A percentile compares a stretch with the other conserved stretches of the same genome.
phyloP scores from a whole-genome alignment of 1,140 invertebrate genomes.

The Drosophila kanapiae region DNA sequence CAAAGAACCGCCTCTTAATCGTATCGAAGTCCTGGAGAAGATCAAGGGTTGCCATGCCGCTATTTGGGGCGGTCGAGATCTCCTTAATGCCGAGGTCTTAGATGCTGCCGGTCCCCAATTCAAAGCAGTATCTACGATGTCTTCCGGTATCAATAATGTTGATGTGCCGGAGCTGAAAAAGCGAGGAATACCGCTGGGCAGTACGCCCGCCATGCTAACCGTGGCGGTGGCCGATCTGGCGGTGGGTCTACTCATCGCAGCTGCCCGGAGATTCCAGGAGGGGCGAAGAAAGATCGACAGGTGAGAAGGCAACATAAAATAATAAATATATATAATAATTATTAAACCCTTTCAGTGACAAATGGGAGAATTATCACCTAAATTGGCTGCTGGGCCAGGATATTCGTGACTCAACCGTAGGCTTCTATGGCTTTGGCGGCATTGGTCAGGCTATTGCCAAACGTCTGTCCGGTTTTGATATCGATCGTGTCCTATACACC shows the following conservation, averaged over 20 bases:
- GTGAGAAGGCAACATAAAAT: conserved; percentile 74
- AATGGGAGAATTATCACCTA: conserved; percentile 94
- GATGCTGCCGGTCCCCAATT: conserved; percentile 90
- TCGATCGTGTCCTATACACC: conserved; percentile 90
- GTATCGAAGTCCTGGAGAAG: conserved; percentile 87
- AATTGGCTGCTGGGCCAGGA: conserved; percentile 95
- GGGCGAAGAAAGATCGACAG: conserved; percentile 85
- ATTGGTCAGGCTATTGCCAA: conserved; percentile 92
- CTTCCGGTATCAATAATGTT: conserved; percentile 94
- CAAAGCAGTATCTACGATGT: conserved; percentile 95
- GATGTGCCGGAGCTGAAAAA: conserved; percentile 89
- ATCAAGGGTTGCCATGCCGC: conserved; percentile 89
- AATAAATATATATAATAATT: background rate
- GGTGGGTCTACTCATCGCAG: conserved; percentile 86
- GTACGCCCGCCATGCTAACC: conserved; percentile 95
- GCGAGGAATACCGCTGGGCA: conserved; percentile 91
- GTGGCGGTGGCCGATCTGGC: conserved; percentile 96
- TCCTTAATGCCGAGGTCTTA: conserved; percentile 91
- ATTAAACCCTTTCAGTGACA: conserved; percentile 87
- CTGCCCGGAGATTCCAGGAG: conserved; percentile 91
- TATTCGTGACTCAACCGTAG: conserved; percentile 92
- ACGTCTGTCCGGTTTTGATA: conserved; percentile 90
- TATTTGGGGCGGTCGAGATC: conserved; percentile 90
- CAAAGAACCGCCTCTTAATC: conserved; percentile 63
- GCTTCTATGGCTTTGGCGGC: conserved; percentile 95